Evolutionary conservation across 2,113 vertebrate species (phyloP).

Genomic region (Dinomys branickii): DNA sequence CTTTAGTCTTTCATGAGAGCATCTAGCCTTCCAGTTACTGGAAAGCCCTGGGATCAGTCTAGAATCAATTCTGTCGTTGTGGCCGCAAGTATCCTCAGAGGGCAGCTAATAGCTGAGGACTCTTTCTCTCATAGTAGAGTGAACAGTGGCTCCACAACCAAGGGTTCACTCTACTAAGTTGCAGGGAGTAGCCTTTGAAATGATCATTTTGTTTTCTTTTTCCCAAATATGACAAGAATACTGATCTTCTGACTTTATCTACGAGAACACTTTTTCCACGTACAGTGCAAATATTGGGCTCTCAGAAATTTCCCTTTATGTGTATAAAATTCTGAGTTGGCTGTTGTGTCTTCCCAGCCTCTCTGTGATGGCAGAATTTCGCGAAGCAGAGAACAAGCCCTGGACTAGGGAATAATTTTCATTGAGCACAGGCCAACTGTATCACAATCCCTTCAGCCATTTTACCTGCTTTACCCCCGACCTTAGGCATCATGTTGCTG

Average conservation of each 20-base stretch:
- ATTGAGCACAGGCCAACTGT: too few species aligned
- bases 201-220: neutral
- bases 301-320: neutral
- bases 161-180: neutral
- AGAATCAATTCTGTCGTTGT: neutral
- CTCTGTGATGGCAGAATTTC: neutral
- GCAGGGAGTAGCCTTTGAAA: neutral
- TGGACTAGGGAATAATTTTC: neutral
- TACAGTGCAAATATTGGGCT: neutral
- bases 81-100: neutral
- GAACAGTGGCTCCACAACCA: neutral
- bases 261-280: neutral
- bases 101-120: neutral
- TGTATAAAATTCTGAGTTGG: neutral
- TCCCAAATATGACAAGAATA: neutral
- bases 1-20: neutral
- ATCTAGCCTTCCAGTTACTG: neutral
- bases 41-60: neutral
- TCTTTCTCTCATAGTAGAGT: neutral
- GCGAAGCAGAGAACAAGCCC: neutral
- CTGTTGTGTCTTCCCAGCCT: neutral
- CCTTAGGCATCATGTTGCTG: neutral
- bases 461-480: neutral
- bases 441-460: neutral
- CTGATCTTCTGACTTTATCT: neutral